Evolutionary conservation across 2,797 vertebrate species (phyloP).

Genomic region (Sandelia bainsii): DNA sequence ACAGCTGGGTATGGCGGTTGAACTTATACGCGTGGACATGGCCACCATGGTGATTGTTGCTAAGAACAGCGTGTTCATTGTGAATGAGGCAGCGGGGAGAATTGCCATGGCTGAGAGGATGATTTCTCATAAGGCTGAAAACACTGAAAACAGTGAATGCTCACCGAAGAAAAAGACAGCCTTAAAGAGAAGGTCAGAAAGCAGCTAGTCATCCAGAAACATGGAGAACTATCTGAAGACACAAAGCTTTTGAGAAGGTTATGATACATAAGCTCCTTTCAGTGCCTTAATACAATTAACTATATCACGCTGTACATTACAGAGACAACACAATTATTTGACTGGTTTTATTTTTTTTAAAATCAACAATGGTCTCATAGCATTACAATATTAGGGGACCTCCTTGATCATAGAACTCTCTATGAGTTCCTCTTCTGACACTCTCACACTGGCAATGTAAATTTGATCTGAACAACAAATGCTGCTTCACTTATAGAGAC

Average conservation of each 20-base stretch:
- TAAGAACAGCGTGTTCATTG: conserved; percentile 32
- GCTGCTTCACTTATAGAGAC: too few relatives aligned
- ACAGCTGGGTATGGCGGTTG: neutral
- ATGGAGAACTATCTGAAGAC: neutral
- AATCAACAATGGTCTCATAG: too few relatives aligned
- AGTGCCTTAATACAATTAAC: neutral
- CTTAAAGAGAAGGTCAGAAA: neutral
- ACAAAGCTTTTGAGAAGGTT: neutral
- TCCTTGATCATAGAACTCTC: neutral
- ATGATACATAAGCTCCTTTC: neutral
- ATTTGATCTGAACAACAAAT: too few relatives aligned
- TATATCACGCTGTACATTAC: neutral
- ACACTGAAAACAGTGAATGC: neutral
- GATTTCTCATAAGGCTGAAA: conserved; percentile 11
- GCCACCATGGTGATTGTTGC: neutral
- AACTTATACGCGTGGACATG: neutral
- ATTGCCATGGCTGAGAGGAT: neutral
- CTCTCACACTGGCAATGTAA: too few relatives aligned
- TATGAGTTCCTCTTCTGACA: neutral
- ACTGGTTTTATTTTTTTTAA: too few relatives aligned
- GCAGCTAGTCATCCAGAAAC: neutral
- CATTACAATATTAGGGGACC: too few relatives aligned
- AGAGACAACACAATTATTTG: too few relatives aligned
- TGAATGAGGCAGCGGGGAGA: conserved; percentile 2
- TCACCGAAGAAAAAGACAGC: conserved; percentile 9